phyloP scores from a whole-genome alignment of 2,888 invertebrate genomes.

The Schizaphis graminum region DNA sequence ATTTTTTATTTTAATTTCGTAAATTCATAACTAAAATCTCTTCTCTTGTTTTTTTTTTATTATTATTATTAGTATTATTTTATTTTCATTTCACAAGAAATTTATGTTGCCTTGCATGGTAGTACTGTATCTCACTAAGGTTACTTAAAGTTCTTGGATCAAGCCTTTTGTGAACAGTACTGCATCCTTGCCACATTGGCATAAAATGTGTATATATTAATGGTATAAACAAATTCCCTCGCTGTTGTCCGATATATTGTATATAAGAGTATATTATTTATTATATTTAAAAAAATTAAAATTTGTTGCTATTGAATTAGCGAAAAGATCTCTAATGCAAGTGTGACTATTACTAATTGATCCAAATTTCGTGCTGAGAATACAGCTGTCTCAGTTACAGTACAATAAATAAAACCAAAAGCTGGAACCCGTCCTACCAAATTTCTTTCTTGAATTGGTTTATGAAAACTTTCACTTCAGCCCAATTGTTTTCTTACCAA shows the following conservation, averaged over 20 bases:
- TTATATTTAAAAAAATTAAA: conserved; percentile 41
- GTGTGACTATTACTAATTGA: conserved; percentile 45
- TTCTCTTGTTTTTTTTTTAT: conserved; percentile 42
- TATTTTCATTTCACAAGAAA: conserved; percentile 24
- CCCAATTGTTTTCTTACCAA: conserved; percentile 56
- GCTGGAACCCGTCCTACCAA: conserved; percentile 60
- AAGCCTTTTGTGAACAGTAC: conserved; percentile 39
- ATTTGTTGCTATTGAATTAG: conserved; percentile 51
- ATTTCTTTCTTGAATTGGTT: conserved; percentile 29
- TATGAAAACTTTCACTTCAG: conserved; percentile 58
- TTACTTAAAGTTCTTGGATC: conserved; percentile 57
- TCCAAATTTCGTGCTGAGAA: conserved; percentile 55
- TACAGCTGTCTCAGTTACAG: conserved; percentile 54
- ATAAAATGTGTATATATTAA: conserved; percentile 52
- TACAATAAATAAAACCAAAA: conserved; percentile 27
- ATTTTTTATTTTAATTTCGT: conserved; percentile 50
- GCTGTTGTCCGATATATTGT: conserved; percentile 53
- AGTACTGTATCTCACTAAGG: conserved; percentile 35
- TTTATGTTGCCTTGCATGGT: conserved; percentile 47
- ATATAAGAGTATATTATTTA: conserved; percentile 63
- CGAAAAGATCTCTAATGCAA: conserved; percentile 54
- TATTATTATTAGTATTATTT: conserved; percentile 31
- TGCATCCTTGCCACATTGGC: conserved; percentile 46
- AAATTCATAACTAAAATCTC: conserved; percentile 49
- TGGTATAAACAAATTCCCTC: conserved; percentile 47